Evolutionary conservation across 2,113 vertebrate genomes (phyloP), one percentile per base, ranked within the genome.

Genomic region (Dascyllus trimaculatus): DNA sequence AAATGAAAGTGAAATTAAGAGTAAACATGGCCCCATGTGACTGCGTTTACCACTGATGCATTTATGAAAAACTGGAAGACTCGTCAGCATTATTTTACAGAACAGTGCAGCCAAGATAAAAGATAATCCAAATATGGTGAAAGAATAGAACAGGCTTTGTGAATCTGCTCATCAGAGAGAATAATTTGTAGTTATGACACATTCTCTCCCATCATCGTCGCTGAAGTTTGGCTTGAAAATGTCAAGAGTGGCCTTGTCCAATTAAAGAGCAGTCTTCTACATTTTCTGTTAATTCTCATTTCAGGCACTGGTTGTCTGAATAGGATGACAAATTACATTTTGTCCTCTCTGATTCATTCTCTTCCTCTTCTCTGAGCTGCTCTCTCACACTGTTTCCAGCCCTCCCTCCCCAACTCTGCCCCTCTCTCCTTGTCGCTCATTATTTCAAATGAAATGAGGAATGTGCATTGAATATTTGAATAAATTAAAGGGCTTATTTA

Each of bases 311-410:
- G 73, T 84, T 88, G 85, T 87, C 89, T 93, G 91, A 91, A 92
- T 89, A 73, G 88, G 73, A 72, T 80, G 85, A 93, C 91, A 93
- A 92, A 91, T 92, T 91, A 90, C 90, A 92, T 92, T 92, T 92
- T 90, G 90, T 90, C 84, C 73, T 89, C 86, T 78, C 79, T 90
- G 86, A 92, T 92, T 92, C 85, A 70, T 80, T 88, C 85, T 85
- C 65, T 77, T 81, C 53, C 49, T 81, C 67, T 78, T 86, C 76
- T 84, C 82, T 90, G 38, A 43, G 75, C 62, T 53, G 58, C 72
- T 81, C 78, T 59, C 71, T 76, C 73, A 19, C 57, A 26, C 53
- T 13, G 46, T 75, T 64, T 48, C 64, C 7, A 52, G 22, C 38
- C 25, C 69, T 61, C 73, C 61, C 57, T 80, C 51, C 57, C 43